Conservation (phyloP, 2,797 vertebrate genomes). For the Pelobates cultripes region DNA sequence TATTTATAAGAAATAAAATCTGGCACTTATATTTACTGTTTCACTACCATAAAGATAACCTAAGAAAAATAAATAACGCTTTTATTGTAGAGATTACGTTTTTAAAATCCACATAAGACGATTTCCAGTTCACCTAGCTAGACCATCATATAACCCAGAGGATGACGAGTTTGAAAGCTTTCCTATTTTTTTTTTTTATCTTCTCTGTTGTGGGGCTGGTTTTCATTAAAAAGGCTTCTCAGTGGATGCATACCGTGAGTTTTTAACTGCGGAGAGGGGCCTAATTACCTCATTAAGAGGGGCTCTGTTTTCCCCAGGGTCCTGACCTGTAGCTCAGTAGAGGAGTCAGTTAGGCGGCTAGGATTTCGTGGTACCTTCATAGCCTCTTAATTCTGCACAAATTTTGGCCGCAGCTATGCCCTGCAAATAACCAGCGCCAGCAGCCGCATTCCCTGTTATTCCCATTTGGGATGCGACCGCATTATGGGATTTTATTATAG, state of each 20-base stretch:
- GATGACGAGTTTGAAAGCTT: conserved; percentile 43
- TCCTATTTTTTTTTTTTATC: not conserved
- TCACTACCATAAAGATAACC: too few species aligned
- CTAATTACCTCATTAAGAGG: conserved; percentile 64
- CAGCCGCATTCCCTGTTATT: not conserved
- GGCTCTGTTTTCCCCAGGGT: conserved; percentile 60
- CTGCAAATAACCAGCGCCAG: not conserved
- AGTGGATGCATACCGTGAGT: conserved; percentile 59
- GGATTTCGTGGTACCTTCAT: conserved; percentile 37
- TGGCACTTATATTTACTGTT: too few species aligned
- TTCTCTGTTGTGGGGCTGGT: conserved; percentile 51
- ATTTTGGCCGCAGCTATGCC: conserved; percentile 6
- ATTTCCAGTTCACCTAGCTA: conserved; percentile 6
- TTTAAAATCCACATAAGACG: not conserved
- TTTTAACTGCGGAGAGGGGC: conserved; percentile 58
- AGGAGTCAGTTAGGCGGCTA: conserved; percentile 52
- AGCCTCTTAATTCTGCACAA: conserved; percentile 26
- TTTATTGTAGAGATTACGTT: not conserved
- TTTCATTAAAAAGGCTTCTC: conserved; percentile 66
- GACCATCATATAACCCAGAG: conserved; percentile 31
- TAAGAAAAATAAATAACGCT: too few species aligned
- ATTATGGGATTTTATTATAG: not conserved
- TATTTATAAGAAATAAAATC: too few species aligned
- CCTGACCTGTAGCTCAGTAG: conserved; percentile 47
- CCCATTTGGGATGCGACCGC: not conserved